phyloP scores from a whole-genome alignment of 2,888 invertebrate genomes.

The Acronicta psi region DNA sequence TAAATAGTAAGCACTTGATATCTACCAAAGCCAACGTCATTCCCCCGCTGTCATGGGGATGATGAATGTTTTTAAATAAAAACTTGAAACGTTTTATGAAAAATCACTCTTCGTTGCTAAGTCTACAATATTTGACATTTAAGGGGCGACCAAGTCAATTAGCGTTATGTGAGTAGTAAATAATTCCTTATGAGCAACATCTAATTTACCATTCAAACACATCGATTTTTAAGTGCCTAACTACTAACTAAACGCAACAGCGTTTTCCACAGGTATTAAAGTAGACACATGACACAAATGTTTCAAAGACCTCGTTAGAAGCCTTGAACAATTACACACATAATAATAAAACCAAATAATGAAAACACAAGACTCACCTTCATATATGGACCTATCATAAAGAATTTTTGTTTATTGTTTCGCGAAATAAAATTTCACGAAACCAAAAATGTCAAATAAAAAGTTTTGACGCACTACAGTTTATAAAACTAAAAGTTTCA shows the following conservation, averaged over 20 bases:
- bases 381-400: conserved; percentile 89
- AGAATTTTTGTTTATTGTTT: conserved; percentile 80
- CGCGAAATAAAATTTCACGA: conserved; percentile 87
- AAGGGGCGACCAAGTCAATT: conserved; percentile 1
- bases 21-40: not conserved
- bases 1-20: conserved; percentile 8
- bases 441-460: conserved; percentile 66
- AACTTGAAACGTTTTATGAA: not conserved
- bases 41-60: not conserved
- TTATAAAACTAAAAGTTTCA: conserved; percentile 70
- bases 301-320: conserved; percentile 26
- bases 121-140: not conserved
- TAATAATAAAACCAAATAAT: conserved; percentile 40
- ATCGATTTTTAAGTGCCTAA: not conserved
- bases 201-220: conserved; percentile 30
- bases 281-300: conserved; percentile 12
- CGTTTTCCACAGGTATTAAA: conserved; percentile 1
- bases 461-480: conserved; percentile 56
- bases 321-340: conserved; percentile 24
- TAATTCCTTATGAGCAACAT: not conserved
- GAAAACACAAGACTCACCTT: conserved; percentile 79
- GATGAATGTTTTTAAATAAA: conserved; percentile 2
- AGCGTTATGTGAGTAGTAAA: conserved; percentile 1
- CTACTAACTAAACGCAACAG: too few species aligned
- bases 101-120: not conserved